Evolutionary conservation across 2,888 invertebrate genomes (phyloP).

Genomic region (Melipona bicolor): DNA sequence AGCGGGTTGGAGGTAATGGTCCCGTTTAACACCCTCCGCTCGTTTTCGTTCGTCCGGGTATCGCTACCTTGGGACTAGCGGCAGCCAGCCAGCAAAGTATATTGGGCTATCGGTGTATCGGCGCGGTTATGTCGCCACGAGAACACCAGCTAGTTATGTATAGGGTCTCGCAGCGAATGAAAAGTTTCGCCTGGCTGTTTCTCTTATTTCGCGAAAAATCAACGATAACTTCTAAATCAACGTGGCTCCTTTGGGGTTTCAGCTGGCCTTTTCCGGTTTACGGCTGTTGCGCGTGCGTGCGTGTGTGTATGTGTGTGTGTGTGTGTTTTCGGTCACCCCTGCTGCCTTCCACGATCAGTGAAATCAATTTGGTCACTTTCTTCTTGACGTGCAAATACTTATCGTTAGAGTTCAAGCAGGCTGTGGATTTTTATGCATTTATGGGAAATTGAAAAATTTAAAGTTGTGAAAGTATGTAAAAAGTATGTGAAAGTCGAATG

Average conservation of each 20-base stretch:
- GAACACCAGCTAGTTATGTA: slow-evolving; percentile 42
- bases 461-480: too few species aligned
- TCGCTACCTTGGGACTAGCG: slow-evolving; percentile 63
- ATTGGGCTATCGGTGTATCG: slow-evolving; percentile 53
- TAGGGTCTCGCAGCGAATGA: slow-evolving; percentile 40
- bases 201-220: slow-evolving; percentile 33
- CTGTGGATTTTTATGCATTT: too few species aligned
- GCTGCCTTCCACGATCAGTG: too few species aligned
- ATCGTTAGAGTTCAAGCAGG: not conserved
- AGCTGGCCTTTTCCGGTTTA: not conserved
- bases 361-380: not conserved
- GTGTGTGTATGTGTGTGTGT: not conserved
- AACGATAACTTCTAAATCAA: slow-evolving; percentile 31
- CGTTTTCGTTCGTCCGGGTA: slow-evolving; percentile 67
- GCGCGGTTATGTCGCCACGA: slow-evolving; percentile 51
- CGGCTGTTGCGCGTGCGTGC: not conserved
- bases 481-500: too few species aligned
- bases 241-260: slow-evolving; percentile 1
- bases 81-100: slow-evolving; percentile 54
- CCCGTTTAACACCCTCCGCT: slow-evolving; percentile 73
- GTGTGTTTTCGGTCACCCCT: not conserved
- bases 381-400: not conserved
- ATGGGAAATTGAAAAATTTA: too few species aligned
- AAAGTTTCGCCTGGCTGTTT: slow-evolving; percentile 38
- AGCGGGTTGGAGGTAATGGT: slow-evolving; percentile 72